Conservation (phyloP, 2,113 vertebrate species). For the Prionailurus bengalensis region DNA sequence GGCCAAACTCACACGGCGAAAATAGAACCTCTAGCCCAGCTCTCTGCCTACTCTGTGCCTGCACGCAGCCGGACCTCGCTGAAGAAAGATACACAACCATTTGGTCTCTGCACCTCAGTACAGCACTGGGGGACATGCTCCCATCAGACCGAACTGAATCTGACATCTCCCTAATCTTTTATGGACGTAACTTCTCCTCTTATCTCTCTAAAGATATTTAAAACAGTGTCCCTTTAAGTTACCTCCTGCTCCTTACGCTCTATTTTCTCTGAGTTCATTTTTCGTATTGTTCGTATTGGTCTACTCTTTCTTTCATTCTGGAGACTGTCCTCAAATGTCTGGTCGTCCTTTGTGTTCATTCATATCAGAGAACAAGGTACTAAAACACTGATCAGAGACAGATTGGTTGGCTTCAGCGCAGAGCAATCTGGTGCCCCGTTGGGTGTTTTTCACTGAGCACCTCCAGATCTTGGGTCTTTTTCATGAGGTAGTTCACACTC, state of each 20-base stretch:
- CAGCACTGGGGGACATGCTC: neutral
- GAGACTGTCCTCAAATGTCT: conserved; percentile 29
- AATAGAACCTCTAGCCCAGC: neutral
- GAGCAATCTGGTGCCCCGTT: neutral
- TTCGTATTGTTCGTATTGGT: neutral
- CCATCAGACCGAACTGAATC: neutral
- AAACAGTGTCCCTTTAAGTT: neutral
- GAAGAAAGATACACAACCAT: neutral
- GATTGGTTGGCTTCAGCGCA: neutral
- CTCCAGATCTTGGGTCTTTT: neutral
- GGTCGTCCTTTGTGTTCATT: neutral
- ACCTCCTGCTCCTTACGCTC: neutral
- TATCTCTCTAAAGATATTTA: neutral
- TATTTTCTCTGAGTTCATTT: conserved; percentile 25
- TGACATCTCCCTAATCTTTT: neutral
- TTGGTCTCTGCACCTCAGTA: neutral
- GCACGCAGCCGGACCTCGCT: neutral
- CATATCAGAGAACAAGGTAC: conserved; percentile 38
- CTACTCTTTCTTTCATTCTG: conserved; percentile 23
- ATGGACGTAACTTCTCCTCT: neutral
- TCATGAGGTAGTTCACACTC: neutral
- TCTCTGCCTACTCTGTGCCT: neutral
- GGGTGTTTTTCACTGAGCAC: neutral
- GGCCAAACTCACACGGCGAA: neutral
- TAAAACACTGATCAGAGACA: neutral